Percentiles rank a stretch among this genome's conserved stretches.
phyloP scores from a whole-genome alignment of 2,888 invertebrate genomes.

The Trichogramma dendrolimi region DNA sequence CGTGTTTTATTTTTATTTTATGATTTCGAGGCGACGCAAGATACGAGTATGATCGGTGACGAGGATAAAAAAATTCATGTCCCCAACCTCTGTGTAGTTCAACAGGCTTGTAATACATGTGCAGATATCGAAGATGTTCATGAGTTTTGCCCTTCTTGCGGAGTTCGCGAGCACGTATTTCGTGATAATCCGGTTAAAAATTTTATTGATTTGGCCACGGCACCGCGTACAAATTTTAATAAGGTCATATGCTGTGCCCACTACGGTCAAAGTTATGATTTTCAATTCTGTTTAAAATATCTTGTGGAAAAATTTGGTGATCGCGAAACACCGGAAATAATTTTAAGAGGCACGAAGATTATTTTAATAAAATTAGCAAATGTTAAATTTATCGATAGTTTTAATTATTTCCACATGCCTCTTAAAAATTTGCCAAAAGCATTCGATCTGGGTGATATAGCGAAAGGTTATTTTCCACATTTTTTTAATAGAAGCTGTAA shows the following conservation, averaged over 20 bases:
- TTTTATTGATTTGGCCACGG: too few relatives aligned
- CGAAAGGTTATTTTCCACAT: too few relatives aligned
- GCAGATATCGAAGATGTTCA: constrained; percentile 2
- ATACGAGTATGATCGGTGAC: background rate
- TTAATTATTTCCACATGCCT: too few relatives aligned
- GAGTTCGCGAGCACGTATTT: constrained; percentile 21
- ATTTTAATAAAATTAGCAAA: constrained; percentile 24
- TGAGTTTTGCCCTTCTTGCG: constrained; percentile 2
- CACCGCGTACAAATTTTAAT: too few relatives aligned
- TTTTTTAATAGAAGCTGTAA: too few relatives aligned
- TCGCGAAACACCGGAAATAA: constrained; percentile 24
- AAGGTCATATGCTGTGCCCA: too few relatives aligned
- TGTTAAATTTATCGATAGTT: constrained; percentile 32
- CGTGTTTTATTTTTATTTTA: constrained; percentile 1
- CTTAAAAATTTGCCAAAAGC: too few relatives aligned
- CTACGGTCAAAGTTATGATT: too few relatives aligned
- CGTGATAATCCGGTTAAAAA: constrained; percentile 21
- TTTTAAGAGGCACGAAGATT: constrained; percentile 31
- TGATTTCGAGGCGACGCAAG: background rate
- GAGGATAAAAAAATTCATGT: background rate
- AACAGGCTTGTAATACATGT: constrained; percentile 8
- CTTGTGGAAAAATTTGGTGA: too few relatives aligned
- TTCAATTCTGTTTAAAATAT: too few relatives aligned
- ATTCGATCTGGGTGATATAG: too few relatives aligned
- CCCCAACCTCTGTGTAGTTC: constrained; percentile 6